Base-by-base conservation (phyloP, 1,140 invertebrate species). In the Belonocnema kinseyi region DNA sequence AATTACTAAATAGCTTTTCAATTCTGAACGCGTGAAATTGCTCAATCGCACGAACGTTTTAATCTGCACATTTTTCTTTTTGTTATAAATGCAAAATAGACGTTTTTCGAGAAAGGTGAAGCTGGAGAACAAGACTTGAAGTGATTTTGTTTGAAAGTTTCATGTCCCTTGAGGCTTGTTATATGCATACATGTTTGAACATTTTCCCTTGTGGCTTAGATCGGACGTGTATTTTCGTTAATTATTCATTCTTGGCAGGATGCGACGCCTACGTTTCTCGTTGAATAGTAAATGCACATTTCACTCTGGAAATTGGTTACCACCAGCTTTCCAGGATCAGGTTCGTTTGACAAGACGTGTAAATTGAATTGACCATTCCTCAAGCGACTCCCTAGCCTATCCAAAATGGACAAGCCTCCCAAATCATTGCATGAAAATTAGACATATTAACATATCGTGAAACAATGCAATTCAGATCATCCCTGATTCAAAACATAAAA, bases 141-240 rank as follows among this genome's bases (percentile, higher is more conserved):
- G 33, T 66, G 61, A 66, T 66, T 66, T 66, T 66, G 12, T 40
- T 40, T 40, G 33, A 66, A 66, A 66, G 16, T 40, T 66, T 40
- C 10, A 66, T 40, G 26, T 33, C 61, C n/a, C 61, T n/a, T 13
- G 61, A 14, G 61, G 8, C 61, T 66, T 13, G 26, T 66, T 40
- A 66, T 66, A 16, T 16, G 40, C 61, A 66, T 66, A 33, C 61
- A 66, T 40, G 61, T 66, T 66, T 66, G 26, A 66, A n/a, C 26
- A 66, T 66, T 66, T 66, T 66, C 61, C 61, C 26, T 40, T 66
- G 61, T 66, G 61, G 26, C 40, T 40, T 40, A 66, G 61, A 40
- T 66, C 26, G 61, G 61, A 66, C 58, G 58, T 66, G 58, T 66
- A 66, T 66, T 66, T 66, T 66, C 61, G 61, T 66, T 66, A 66